Conservation (phyloP, 2,888 invertebrate species). For the Pristionchus maxplancki region DNA sequence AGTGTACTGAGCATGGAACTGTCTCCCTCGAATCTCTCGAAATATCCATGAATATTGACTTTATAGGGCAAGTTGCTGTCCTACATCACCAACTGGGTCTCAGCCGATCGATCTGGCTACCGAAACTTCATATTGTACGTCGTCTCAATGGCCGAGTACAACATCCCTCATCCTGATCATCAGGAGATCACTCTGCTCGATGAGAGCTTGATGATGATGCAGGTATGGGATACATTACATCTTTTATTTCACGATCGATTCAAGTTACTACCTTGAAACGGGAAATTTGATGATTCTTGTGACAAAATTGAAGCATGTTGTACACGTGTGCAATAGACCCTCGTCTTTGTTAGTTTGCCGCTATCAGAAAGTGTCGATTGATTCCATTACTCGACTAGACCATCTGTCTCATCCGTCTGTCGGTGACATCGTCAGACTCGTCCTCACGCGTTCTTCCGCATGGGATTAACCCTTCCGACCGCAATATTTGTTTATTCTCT, state of each 20-base stretch:
- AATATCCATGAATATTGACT: not conserved
- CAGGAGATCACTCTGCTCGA: slow-evolving; percentile 69
- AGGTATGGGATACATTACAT: slow-evolving; percentile 42
- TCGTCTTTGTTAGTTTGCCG: not conserved
- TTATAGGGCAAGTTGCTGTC: slow-evolving; percentile 65
- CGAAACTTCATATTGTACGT: slow-evolving; percentile 72
- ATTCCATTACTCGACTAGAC: not conserved
- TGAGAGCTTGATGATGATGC: slow-evolving; percentile 64
- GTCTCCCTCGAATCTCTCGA: not conserved
- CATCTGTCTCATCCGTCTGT: slow-evolving; percentile 2
- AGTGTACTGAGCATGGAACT: not conserved
- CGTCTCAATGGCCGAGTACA: slow-evolving; percentile 72
- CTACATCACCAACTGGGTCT: slow-evolving; percentile 66
- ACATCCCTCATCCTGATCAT: slow-evolving; percentile 66
- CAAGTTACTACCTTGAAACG: not conserved
- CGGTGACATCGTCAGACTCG: not conserved
- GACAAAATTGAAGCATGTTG: not conserved
- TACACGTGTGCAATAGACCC: not conserved
- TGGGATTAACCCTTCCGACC: slow-evolving; percentile 23
- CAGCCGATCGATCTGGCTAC: slow-evolving; percentile 58
- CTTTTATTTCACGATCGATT: not conserved
- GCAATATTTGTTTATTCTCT: slow-evolving; percentile 20
- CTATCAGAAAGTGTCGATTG: not conserved
- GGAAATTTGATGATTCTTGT: not conserved
- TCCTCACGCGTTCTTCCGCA: not conserved